Percentiles rank a stretch among this genome's conserved stretches.
These are phyloP conservation scores for Sitta carolinensis DNA, from an alignment of 2,797 vertebrate genomes.

Conservation along the genomic window DNA sequence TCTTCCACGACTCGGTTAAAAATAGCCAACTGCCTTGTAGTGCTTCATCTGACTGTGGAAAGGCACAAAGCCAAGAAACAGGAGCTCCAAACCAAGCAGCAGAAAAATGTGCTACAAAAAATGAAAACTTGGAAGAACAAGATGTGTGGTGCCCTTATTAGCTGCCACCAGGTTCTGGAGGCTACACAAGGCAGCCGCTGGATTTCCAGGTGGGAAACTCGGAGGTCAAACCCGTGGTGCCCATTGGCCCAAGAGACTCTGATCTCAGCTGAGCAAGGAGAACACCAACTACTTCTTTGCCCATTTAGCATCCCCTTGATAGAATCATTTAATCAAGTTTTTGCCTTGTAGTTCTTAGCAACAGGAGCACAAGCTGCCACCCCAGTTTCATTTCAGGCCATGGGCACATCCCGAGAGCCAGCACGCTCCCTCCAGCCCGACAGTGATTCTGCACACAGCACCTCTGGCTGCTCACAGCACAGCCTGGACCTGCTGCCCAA, in stretches of 20 bases:
- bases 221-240: neutral
- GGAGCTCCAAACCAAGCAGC: neutral
- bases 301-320: neutral
- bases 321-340: neutral
- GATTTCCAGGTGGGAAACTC: neutral
- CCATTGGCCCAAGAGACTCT: neutral
- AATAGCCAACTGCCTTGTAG: neutral
- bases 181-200: accelerated
- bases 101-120: neutral
- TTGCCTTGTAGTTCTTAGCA: neutral
- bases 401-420: neutral
- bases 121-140: neutral
- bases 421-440: accelerated
- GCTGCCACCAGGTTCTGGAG: neutral
- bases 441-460: neutral
- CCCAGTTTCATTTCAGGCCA: neutral
- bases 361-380: neutral
- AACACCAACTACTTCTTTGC: neutral
- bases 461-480: neutral
- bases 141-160: neutral
- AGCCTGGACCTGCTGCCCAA: neutral
- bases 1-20: neutral
- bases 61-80: neutral
- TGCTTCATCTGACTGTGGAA: neutral
- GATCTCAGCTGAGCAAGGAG: neutral